phyloP scores from a whole-genome alignment of 2,797 vertebrate genomes.

The Pangasius larnaudii region DNA sequence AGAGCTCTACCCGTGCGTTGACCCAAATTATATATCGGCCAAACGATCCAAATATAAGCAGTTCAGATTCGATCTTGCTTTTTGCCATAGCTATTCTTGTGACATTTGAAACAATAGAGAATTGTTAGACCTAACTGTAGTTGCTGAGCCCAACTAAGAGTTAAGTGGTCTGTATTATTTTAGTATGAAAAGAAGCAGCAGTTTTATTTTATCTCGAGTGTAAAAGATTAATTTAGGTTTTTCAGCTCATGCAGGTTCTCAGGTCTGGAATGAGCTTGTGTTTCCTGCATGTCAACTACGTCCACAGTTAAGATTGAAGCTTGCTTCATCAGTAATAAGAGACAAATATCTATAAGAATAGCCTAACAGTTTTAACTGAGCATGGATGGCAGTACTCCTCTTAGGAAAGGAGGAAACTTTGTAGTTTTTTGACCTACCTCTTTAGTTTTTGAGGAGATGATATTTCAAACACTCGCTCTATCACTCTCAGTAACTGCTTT shows the following conservation, averaged over 20 bases:
- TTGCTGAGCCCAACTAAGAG: neutral
- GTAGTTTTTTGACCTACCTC: neutral
- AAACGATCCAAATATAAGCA: neutral
- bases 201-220: neutral
- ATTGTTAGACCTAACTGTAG: neutral
- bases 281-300: neutral
- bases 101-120: constrained; percentile 9
- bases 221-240: neutral
- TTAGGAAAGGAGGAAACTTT: neutral
- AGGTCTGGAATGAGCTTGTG: neutral
- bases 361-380: neutral
- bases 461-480: neutral
- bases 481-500: neutral
- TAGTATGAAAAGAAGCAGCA: neutral
- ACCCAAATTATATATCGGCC: neutral
- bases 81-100: constrained; percentile 1
- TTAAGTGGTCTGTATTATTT: constrained; percentile 14
- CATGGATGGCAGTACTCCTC: neutral
- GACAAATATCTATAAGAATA: neutral
- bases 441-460: neutral
- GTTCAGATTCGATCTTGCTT: neutral
- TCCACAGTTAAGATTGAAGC: neutral
- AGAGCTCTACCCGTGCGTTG: neutral
- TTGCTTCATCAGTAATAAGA: neutral
- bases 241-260: neutral